Percentiles rank a stretch among this genome's conserved stretches.
Evolutionary conservation across 2,797 vertebrate species (phyloP).

Genomic region (Melanogrammus aeglefinus): DNA sequence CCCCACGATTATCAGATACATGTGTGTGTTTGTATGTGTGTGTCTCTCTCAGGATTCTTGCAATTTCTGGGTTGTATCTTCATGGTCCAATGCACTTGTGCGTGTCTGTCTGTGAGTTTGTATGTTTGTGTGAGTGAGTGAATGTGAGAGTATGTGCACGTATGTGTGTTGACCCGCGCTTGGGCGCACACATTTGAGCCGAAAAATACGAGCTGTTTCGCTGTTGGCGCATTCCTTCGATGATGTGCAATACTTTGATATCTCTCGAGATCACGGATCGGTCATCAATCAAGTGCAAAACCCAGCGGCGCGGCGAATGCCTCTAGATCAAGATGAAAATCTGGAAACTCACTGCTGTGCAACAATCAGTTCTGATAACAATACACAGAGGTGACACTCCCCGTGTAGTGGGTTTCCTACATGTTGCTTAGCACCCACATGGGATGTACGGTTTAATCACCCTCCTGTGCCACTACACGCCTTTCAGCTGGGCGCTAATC

Average conservation of each 20-base stretch:
- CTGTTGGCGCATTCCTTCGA: conserved; percentile 36
- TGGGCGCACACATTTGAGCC: background rate
- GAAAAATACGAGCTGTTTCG: conserved; percentile 29
- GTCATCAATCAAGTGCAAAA: conserved; percentile 4
- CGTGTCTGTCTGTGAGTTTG: too few relatives aligned
- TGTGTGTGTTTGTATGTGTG: background rate
- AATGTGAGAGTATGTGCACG: too few relatives aligned
- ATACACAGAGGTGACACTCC: conserved; percentile 30
- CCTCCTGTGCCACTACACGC: too few relatives aligned
- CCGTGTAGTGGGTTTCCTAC: conserved; percentile 24
- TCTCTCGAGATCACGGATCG: conserved; percentile 16
- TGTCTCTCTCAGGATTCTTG: background rate
- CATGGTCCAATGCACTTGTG: conserved; percentile 19
- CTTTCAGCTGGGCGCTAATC: too few relatives aligned
- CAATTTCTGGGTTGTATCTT: background rate
- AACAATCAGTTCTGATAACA: conserved; percentile 25
- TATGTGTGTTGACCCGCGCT: too few relatives aligned
- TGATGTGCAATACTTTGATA: conserved; percentile 18
- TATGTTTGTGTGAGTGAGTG: too few relatives aligned
- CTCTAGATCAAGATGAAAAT: background rate
- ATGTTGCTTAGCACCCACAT: background rate
- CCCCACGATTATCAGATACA: background rate
- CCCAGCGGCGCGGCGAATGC: background rate
- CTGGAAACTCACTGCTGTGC: conserved; percentile 8
- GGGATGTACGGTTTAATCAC: background rate